Evolutionary conservation across 1,140 invertebrate genomes (phyloP), one percentile per base, ranked within the genome.

Genomic region (Rhagoletis zephyria): DNA sequence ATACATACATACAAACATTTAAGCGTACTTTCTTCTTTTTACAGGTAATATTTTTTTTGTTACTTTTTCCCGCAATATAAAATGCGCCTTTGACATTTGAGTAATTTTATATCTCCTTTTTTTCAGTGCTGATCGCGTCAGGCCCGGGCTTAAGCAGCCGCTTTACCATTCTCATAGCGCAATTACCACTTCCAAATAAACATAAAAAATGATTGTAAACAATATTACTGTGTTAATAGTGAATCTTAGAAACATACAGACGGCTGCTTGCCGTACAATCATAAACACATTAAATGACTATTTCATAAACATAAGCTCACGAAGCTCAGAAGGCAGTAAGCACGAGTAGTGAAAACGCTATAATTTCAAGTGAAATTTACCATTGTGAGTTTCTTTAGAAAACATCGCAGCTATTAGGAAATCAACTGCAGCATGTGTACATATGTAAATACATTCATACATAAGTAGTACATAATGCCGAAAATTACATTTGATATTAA

Each of bases 261-360:
- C 48, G 56, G 48, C n/a, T 7, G 56, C 42, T 4, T 7, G 70
- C n/a, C 70, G n/a, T 16, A 74, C 74, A 81, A 81, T 56, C 74
- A 56, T 81, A 81, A 81, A 81, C 19, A 81, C 74, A 81, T 81
- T 81, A 42, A 81, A 81, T 81, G 74, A 19, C 74, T 81, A 16
- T 30, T 56, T 81, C 48, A n/a, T 19, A 81, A 59, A 48, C 42
- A 81, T 56, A 81, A 81, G 74, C 48, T 19, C 74, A 81, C 74
- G 74, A 81, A 56, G 3, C n/a, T 19, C 70, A 48, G n/a, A 2
- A 81, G 74, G 30, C 30, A 30, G 19, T 81, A 59, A 81, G n/a
- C 51, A 51, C n/a, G 51, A 0, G 48, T 48, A 56, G 74, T 56
- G 48, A 81, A 81, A 81, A 81, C 14, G 48, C 12, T 42, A 56